A percentile compares a stretch with the other conserved stretches of the same genome.
phyloP scores from a whole-genome alignment of 2,888 invertebrate species.

The Protonemura montana region DNA sequence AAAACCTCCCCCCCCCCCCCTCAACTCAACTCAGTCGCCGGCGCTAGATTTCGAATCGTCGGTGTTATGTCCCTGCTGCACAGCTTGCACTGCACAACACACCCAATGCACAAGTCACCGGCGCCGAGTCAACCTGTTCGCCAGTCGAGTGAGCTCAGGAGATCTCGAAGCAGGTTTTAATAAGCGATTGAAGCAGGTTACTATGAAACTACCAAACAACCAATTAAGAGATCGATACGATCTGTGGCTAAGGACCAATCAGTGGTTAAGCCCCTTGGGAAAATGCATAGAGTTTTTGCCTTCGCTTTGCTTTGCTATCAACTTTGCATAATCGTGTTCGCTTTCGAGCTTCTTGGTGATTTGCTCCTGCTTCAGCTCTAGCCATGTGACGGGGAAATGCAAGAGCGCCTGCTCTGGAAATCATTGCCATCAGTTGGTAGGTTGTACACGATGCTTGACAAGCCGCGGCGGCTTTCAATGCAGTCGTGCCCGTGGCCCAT shows the following conservation, averaged over 20 bases:
- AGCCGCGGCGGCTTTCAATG: neutral
- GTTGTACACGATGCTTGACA: neutral
- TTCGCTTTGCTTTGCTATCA: neutral
- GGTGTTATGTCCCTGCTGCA: neutral
- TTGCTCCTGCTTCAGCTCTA: neutral
- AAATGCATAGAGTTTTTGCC: neutral
- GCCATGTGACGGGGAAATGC: neutral
- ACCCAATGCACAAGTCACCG: neutral
- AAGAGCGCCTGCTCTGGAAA: slow-evolving; percentile 7
- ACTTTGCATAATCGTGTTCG: slow-evolving; percentile 12
- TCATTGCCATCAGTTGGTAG: neutral
- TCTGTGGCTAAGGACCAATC: slow-evolving; percentile 21
- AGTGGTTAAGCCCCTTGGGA: slow-evolving; percentile 27
- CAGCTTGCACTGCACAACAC: neutral
- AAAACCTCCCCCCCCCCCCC: neutral
- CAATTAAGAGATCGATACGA: slow-evolving; percentile 39
- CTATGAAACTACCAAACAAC: slow-evolving; percentile 34
- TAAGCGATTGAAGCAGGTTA: slow-evolving; percentile 35
- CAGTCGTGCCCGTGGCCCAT: neutral
- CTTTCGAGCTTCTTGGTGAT: neutral
- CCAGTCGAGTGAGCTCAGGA: neutral
- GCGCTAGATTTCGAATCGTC: neutral
- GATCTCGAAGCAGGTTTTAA: slow-evolving; percentile 32
- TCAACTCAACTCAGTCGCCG: too few species aligned
- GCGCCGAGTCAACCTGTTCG: neutral